Percentiles rank a stretch among this genome's conserved stretches.
Evolutionary conservation across 2,113 vertebrate species (phyloP).

Genomic region (Tympanuchus pallidicinctus): DNA sequence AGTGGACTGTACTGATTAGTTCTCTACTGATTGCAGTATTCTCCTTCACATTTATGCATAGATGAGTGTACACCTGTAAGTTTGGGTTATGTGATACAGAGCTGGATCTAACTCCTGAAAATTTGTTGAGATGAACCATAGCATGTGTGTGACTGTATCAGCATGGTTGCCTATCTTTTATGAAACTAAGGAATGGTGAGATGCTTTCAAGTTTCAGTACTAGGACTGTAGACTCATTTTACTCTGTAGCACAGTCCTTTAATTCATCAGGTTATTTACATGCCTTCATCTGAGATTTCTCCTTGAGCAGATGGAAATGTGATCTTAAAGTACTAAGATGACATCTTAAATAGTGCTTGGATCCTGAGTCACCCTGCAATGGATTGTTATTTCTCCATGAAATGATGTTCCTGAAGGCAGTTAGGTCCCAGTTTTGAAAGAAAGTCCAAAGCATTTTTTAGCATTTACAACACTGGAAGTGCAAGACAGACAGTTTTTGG

Average conservation of each 20-base stretch:
- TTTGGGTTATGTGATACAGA: neutral
- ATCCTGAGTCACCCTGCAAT: neutral
- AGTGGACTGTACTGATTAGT: neutral
- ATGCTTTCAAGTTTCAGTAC: neutral
- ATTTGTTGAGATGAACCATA: neutral
- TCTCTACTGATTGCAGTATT: neutral
- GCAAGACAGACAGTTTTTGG: slow-evolving; percentile 3
- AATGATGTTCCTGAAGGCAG: neutral
- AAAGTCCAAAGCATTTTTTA: neutral
- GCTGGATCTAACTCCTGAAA: neutral
- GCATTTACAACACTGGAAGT: neutral
- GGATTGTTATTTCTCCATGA: neutral
- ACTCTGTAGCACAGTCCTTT: neutral
- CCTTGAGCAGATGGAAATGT: neutral
- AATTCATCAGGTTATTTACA: neutral
- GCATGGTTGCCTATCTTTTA: neutral
- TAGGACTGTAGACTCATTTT: neutral
- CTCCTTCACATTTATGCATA: too few species aligned
- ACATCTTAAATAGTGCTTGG: neutral
- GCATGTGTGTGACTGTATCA: neutral
- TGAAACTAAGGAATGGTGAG: neutral
- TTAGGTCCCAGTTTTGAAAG: neutral
- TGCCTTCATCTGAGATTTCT: neutral
- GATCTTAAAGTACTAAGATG: neutral
- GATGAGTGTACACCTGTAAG: accelerated